Conservation (phyloP, 2,113 vertebrate species). For the Apistogramma diplotaenia region DNA sequence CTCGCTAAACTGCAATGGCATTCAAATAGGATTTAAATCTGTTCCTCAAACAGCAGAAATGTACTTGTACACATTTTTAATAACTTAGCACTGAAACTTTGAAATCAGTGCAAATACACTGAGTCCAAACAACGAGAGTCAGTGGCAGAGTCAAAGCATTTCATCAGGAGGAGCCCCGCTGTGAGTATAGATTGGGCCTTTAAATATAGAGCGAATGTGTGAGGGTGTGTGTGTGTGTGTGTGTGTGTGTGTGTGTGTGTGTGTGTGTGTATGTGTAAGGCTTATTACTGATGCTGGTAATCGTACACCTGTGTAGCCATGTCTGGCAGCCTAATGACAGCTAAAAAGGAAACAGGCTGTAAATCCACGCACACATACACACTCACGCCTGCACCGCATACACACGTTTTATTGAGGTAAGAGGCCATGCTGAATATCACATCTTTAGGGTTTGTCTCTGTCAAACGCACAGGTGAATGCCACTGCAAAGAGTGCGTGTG, state of each 20-base stretch:
- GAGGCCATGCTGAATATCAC: slow-evolving; percentile 9
- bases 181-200: slow-evolving; percentile 39
- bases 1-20: background rate
- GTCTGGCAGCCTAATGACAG: slow-evolving; percentile 70
- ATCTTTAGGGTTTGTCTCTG: slow-evolving; percentile 23
- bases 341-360: slow-evolving; percentile 68
- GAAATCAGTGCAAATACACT: background rate
- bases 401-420: slow-evolving; percentile 8
- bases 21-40: background rate
- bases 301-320: slow-evolving; percentile 69
- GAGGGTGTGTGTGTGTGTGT: background rate
- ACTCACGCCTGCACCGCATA: slow-evolving; percentile 15
- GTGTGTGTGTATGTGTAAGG: slow-evolving; percentile 4
- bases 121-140: slow-evolving; percentile 11
- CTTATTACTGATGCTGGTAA: slow-evolving; percentile 65
- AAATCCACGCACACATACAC: slow-evolving; percentile 50
- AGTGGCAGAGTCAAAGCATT: slow-evolving; percentile 20
- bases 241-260: slow-evolving; percentile 5
- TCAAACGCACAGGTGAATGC: slow-evolving; percentile 26
- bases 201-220: slow-evolving; percentile 18
- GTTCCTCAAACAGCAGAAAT: background rate
- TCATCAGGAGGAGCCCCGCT: slow-evolving; percentile 47
- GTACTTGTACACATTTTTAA: background rate
- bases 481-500: slow-evolving; percentile 2
- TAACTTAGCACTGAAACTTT: background rate